Base-by-base conservation (phyloP, 2,113 vertebrate genomes). In the Indri indri region DNA sequence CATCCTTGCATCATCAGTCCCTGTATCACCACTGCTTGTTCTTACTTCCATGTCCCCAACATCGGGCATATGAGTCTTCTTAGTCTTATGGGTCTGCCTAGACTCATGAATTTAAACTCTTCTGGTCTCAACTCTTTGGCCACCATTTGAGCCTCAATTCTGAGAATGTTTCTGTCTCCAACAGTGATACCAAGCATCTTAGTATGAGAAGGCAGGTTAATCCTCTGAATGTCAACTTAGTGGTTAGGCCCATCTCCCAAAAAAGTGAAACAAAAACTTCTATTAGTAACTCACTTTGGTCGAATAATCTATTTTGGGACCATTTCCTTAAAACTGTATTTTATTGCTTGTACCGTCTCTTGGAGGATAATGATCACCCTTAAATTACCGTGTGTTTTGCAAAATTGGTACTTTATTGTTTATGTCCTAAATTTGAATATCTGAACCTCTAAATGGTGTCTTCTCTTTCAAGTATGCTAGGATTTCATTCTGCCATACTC, bases 351-450 rank as follows among this genome's bases (percentile, higher is more conserved):
- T 34, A 71, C 13, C 11, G 45, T 54, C 47, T 93, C 54, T 91
- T 93, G 63, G 5, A 40, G 10, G 47, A 91, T 85, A 66, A 93
- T 76, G 7, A 85, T 42, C 47, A 47, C 63, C 37, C 22, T 76
- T 76, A 77, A 85, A 61, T 82, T 57, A 83, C 12, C 52, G 10
- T 13, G 30, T 74, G 6, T 85, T 93, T 94, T 93, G 10, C 73
- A 54, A 77, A 68, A 30, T 73, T 92, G 45, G 83, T 47, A 85
- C 68, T 91, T 91, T 85, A 65, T 94, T 87, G 88, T 68, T 84
- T 10, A 59, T 79, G 61, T 66, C 63, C 57, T 52, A 25, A 73
- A 83, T 63, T 74, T 87, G 8, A 37, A 20, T 45, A 18, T 37
- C 65, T 76, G 37, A 84, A 80, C 45, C 68, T 76, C 84, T 92